A percentile compares a stretch with the other conserved stretches of the same genome.
Conservation (phyloP, 2,797 vertebrate species). For the Pseudochirops corinnae region DNA sequence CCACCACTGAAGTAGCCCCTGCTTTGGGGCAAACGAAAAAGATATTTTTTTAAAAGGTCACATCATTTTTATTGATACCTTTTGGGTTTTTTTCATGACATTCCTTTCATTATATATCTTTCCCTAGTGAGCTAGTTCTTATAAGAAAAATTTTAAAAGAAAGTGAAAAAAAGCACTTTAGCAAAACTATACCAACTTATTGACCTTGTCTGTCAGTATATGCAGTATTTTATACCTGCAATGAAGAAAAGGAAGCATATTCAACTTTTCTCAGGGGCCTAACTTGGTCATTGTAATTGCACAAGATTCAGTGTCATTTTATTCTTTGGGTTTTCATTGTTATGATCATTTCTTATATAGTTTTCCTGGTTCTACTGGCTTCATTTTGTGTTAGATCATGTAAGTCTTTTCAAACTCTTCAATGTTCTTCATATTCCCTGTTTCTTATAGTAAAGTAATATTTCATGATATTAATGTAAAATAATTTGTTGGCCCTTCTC, state of each 20-base stretch:
- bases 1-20: not conserved
- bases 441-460: not conserved
- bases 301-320: not conserved
- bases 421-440: not conserved
- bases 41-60: not conserved
- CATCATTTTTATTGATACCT: not conserved
- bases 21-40: not conserved
- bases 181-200: not conserved
- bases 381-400: not conserved
- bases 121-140: not conserved
- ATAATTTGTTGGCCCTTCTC: not conserved
- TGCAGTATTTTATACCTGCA: not conserved
- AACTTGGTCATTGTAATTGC: not conserved
- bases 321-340: not conserved
- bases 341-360: not conserved
- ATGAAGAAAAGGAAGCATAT: not conserved
- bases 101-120: not conserved
- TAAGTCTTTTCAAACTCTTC: not conserved
- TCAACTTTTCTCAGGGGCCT: not conserved
- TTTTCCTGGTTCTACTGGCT: not conserved
- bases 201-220: not conserved
- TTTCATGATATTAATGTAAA: not conserved
- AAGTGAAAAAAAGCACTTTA: not conserved
- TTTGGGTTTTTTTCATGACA: not conserved
- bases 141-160: not conserved